phyloP scores from a whole-genome alignment of 2,888 invertebrate genomes.

The Loripinus fragilis region DNA sequence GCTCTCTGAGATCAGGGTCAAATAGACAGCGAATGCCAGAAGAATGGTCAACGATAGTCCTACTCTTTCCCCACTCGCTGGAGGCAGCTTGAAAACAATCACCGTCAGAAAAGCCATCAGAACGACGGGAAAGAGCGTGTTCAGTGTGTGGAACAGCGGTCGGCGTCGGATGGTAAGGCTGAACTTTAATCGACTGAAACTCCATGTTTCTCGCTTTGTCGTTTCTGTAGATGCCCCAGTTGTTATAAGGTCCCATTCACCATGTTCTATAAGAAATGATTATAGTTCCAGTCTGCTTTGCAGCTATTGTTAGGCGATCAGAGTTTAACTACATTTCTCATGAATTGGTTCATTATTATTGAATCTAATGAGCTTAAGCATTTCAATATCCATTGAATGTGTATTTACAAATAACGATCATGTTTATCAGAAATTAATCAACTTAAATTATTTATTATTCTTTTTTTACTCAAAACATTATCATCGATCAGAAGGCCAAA shows the following conservation, averaged over 20 bases:
- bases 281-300: too few relatives aligned
- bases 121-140: conserved; percentile 59
- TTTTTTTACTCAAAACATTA: too few relatives aligned
- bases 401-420: too few relatives aligned
- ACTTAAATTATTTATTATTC: too few relatives aligned
- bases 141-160: conserved; percentile 59
- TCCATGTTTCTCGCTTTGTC: conserved; percentile 1
- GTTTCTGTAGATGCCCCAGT: neutral
- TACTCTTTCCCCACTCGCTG: conserved; percentile 58
- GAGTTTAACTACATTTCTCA: too few relatives aligned
- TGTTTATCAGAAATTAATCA: too few relatives aligned
- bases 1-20: conserved; percentile 54
- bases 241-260: conserved; percentile 56
- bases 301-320: too few relatives aligned
- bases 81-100: conserved; percentile 52
- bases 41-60: conserved; percentile 52
- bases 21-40: conserved; percentile 58
- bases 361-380: too few relatives aligned
- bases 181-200: conserved; percentile 51
- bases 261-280: conserved; percentile 48
- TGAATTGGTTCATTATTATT: too few relatives aligned
- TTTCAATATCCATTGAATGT: too few relatives aligned
- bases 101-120: conserved; percentile 60
- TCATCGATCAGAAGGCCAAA: too few relatives aligned
- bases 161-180: conserved; percentile 48